Evolutionary conservation across 2,888 invertebrate genomes (phyloP).

Genomic region (Brenthis ino): DNA sequence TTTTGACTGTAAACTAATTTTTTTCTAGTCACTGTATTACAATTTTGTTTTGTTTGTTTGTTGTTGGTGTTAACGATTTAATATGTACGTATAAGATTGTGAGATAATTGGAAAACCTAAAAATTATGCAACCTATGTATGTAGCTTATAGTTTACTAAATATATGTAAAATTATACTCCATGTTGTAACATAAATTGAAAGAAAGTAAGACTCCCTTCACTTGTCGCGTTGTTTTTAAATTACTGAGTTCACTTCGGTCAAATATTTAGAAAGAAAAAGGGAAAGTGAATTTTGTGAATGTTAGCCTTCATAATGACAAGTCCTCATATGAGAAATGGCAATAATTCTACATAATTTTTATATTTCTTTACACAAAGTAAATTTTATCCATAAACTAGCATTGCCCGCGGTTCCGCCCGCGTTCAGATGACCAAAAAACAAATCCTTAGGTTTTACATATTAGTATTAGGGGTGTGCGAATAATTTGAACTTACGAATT

Average conservation of each 20-base stretch:
- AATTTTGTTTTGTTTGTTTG: too few species aligned
- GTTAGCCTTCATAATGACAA: background rate
- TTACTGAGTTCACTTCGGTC: constrained; percentile 10
- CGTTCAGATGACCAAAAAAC: too few species aligned
- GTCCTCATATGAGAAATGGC: background rate
- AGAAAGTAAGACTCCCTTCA: constrained; percentile 23
- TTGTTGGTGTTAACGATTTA: background rate
- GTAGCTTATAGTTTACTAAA: background rate
- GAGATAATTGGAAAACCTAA: background rate
- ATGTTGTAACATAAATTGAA: constrained; percentile 5
- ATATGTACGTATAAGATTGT: background rate
- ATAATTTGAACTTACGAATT: too few species aligned
- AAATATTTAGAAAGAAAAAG: constrained; percentile 15
- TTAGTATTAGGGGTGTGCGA: too few species aligned
- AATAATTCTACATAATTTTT: too few species aligned
- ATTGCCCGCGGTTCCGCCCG: too few species aligned
- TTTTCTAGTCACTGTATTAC: too few species aligned
- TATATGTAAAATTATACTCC: background rate
- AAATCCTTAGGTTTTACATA: too few species aligned
- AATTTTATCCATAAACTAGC: too few species aligned
- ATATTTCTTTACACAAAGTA: too few species aligned
- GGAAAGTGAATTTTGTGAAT: constrained; percentile 10
- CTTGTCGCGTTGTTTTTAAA: constrained; percentile 22
- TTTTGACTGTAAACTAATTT: too few species aligned
- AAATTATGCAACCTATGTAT: too few species aligned